A percentile compares a stretch with the other conserved stretches of the same genome.
phyloP scores from a whole-genome alignment of 2,797 vertebrate genomes.

The Cephalopachus bancanus region DNA sequence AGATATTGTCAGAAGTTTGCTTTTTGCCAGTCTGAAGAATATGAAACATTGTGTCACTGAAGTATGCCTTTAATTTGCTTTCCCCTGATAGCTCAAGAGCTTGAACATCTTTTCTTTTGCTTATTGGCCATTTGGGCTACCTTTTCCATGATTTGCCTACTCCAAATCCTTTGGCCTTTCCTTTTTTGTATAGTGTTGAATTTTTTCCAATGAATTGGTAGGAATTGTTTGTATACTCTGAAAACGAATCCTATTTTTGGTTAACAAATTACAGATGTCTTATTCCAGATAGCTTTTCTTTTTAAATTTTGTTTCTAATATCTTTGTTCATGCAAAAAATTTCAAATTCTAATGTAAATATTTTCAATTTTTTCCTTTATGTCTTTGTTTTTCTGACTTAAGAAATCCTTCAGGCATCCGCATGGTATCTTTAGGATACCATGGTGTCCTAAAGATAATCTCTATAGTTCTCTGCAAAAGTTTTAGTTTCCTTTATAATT shows the following conservation, averaged over 20 bases:
- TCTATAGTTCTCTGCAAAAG: neutral
- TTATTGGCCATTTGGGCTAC: neutral
- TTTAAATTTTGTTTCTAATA: neutral
- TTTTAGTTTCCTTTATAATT: slow-evolving; percentile 63
- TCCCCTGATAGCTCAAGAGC: neutral
- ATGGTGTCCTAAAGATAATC: neutral
- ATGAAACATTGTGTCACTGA: neutral
- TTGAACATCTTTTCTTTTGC: neutral
- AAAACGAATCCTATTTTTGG: neutral
- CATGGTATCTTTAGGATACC: neutral
- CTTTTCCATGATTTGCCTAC: neutral
- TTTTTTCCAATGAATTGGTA: slow-evolving; percentile 26
- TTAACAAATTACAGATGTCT: slow-evolving; percentile 30
- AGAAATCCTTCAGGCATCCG: neutral
- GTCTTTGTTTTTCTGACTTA: slow-evolving; percentile 43
- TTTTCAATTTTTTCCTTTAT: slow-evolving; percentile 16
- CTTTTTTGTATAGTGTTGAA: neutral
- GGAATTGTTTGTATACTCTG: neutral
- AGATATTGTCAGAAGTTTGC: neutral
- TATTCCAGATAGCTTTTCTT: slow-evolving; percentile 23
- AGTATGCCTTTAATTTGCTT: neutral
- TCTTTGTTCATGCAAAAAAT: neutral
- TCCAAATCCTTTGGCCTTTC: neutral
- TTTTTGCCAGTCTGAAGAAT: neutral
- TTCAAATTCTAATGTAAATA: neutral